Conservation (phyloP, 2,888 invertebrate species). For the Limenitis camilla region DNA sequence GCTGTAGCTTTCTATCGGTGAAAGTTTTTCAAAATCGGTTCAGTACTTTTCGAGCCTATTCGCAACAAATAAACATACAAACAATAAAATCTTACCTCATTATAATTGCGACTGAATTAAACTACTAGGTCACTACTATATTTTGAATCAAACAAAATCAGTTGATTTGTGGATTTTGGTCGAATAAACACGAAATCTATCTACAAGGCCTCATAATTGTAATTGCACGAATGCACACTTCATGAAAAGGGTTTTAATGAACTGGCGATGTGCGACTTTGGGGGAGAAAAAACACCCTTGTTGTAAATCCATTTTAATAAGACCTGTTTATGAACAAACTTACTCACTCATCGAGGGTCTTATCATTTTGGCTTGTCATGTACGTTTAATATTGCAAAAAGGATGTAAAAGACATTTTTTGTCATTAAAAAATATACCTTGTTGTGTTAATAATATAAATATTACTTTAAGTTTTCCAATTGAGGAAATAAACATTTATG, state of each 20-base stretch:
- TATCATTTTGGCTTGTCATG: slow-evolving; percentile 27
- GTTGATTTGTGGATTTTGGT: background rate
- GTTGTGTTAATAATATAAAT: background rate
- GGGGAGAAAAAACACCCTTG: slow-evolving; percentile 32
- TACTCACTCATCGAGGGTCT: slow-evolving; percentile 23
- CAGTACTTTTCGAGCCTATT: too few relatives aligned
- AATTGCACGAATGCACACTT: slow-evolving; percentile 50
- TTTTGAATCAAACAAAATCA: background rate
- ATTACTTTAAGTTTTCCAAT: too few relatives aligned
- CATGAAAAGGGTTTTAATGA: slow-evolving; percentile 57
- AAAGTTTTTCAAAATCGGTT: too few relatives aligned
- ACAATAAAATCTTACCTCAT: too few relatives aligned
- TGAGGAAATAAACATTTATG: background rate
- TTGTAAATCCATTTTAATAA: slow-evolving; percentile 24
- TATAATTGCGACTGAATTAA: too few relatives aligned
- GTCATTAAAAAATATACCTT: slow-evolving; percentile 14
- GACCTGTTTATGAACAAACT: slow-evolving; percentile 22
- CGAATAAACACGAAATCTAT: slow-evolving; percentile 15
- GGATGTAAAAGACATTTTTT: slow-evolving; percentile 11
- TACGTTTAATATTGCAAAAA: slow-evolving; percentile 17
- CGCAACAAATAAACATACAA: too few relatives aligned
- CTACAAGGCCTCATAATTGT: slow-evolving; percentile 42
- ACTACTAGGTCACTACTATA: too few relatives aligned
- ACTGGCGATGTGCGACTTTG: slow-evolving; percentile 40
- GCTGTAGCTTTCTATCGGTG: too few relatives aligned